Percentiles rank a stretch among this genome's conserved stretches.
These are phyloP conservation scores for Calcarius ornatus DNA, from an alignment of 2,113 vertebrate genomes.

Conservation along the genomic window DNA sequence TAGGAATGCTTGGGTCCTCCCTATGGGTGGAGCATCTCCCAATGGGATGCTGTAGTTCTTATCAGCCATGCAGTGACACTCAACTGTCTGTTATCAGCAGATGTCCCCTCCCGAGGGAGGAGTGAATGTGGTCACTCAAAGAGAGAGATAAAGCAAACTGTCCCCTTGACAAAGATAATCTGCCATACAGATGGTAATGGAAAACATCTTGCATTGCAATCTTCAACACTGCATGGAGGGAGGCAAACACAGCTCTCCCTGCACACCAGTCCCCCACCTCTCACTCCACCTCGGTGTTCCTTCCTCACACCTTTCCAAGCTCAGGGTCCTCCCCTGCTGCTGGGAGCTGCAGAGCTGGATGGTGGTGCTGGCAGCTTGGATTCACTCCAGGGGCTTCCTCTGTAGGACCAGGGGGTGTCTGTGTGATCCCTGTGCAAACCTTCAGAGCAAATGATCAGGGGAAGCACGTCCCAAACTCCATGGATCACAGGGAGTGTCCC, in stretches of 20 bases:
- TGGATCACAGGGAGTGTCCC: fast-evolving
- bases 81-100: too few species aligned
- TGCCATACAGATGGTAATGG: too few species aligned
- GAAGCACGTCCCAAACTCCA: fast-evolving
- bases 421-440: neutral
- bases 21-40: too few species aligned
- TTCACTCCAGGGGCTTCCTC: neutral
- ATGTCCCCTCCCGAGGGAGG: too few species aligned
- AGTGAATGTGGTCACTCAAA: too few species aligned
- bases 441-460: fast-evolving
- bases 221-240: neutral
- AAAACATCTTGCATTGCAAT: too few species aligned
- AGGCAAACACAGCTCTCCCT: neutral
- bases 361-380: neutral
- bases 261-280: neutral
- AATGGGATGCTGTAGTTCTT: too few species aligned
- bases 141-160: too few species aligned
- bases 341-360: neutral
- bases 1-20: too few species aligned
- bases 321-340: neutral
- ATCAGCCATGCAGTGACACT: too few species aligned
- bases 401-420: neutral
- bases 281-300: fast-evolving
- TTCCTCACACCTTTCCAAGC: neutral
- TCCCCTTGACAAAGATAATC: too few species aligned